Conservation (phyloP, 2,113 vertebrate genomes). For the Otocyon megalotis region DNA sequence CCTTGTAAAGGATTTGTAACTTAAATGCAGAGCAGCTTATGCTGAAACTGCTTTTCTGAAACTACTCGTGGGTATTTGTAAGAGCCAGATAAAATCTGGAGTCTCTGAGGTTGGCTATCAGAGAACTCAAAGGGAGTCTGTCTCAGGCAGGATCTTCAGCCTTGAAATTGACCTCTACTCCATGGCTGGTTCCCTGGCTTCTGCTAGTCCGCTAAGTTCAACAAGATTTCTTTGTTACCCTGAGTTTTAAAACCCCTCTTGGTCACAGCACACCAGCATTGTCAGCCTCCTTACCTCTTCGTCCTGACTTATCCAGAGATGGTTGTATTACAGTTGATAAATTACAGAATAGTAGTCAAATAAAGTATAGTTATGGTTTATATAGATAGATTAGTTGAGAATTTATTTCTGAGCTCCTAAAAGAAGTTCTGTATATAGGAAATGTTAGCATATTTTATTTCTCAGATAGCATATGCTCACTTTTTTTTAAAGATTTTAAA, state of each 20-base stretch:
- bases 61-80: slow-evolving; percentile 5
- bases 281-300: not conserved
- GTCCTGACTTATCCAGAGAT: not conserved
- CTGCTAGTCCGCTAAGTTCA: not conserved
- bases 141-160: not conserved
- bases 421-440: not conserved
- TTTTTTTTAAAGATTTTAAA: too few species aligned
- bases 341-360: not conserved
- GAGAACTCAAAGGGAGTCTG: not conserved
- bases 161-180: not conserved
- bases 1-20: not conserved
- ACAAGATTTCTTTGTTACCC: slow-evolving; percentile 8
- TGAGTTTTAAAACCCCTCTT: not conserved
- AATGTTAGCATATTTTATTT: slow-evolving; percentile 32
- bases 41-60: slow-evolving; percentile 37
- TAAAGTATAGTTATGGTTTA: not conserved
- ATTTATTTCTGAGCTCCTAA: slow-evolving; percentile 23
- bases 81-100: slow-evolving; percentile 38
- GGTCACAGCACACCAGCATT: not conserved
- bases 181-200: not conserved
- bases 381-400: not conserved
- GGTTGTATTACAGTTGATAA: not conserved
- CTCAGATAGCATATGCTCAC: not conserved
- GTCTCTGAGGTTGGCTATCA: not conserved
- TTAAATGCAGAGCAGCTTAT: slow-evolving; percentile 27